Base-by-base conservation (phyloP, 2,113 vertebrate species). In the Hirundichthys speculiger region DNA sequence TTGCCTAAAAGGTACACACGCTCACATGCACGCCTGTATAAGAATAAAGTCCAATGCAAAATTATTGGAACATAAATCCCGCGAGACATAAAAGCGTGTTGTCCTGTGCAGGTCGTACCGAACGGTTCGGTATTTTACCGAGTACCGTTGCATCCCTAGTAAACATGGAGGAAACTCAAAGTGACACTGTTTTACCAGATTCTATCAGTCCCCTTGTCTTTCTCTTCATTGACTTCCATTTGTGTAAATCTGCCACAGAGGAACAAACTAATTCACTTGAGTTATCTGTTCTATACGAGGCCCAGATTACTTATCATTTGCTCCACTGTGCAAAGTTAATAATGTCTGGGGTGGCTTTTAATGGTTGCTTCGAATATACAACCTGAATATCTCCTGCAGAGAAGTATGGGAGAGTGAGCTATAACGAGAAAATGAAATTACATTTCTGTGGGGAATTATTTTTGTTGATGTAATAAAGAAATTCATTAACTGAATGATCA, bases 231-330 rank as follows among this genome's bases (percentile, higher is more conserved):
- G 77, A 59, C 70, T 81, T 88, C 83, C 78, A 85, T 90, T 84
- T 85, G 85, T 77, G 73, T 90, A 91, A 91, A 91, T 90, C 85
- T 91, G 84, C 78, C 82, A 56, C 60, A 24, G 46, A 64, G 62
- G 75, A 77, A 75, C 77, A 84, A 83, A 85, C 65, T 79, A 69
- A 86, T 89, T 86, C 73, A 69, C 69, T 79, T 78, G 84, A 86
- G 73, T 88, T 85, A 89, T 88, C 88, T 63, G 69, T 69, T 77
- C 65, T 55, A 79, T 84, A 80, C 75, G 25, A 66, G 69, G 61
- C 21, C 64, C 61, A 30, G 77, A 80, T 83, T 80, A 79, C 65
- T 80, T 85, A 79, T 86, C 80, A 85, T 71, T 75, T 73, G 79
- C 83, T 80, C 18, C 62, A 27, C 79, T 59, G 59, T 79, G 73